Conservation (phyloP, 2,888 invertebrate species). For the Luperina testacea region DNA sequence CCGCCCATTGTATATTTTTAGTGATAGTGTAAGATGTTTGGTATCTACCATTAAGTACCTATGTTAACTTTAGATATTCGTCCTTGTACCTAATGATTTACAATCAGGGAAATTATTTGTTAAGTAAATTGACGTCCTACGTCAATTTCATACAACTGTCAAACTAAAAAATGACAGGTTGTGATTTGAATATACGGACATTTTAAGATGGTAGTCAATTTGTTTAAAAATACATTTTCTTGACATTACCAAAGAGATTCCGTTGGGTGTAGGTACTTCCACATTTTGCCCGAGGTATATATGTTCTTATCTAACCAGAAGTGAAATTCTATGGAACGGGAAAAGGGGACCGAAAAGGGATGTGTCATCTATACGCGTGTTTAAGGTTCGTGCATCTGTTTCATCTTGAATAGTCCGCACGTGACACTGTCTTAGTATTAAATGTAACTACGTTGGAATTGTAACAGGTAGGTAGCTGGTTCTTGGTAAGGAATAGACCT, state of each 20-base stretch:
- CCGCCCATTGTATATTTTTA: no score
- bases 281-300: slow-evolving; percentile 40
- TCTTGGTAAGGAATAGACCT: neutral
- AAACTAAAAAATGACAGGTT: neutral
- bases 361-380: slow-evolving; percentile 34
- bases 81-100: neutral
- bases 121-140: neutral
- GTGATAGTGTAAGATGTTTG: neutral
- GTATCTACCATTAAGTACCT: no score
- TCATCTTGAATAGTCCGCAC: slow-evolving; percentile 29
- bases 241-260: slow-evolving; percentile 48
- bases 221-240: neutral
- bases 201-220: neutral
- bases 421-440: slow-evolving; percentile 23
- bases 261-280: slow-evolving; percentile 23
- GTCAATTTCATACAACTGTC: neutral
- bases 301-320: slow-evolving; percentile 57
- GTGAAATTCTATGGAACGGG: slow-evolving; percentile 55
- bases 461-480: neutral
- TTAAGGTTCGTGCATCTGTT: slow-evolving; percentile 31
- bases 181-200: neutral
- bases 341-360: slow-evolving; percentile 40
- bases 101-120: neutral
- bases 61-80: no score
- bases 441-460: neutral